These are phyloP conservation scores for Pseudomyrmex flavicornis DNA, from an alignment of 1,140 invertebrate species.

Conservation along the genomic window DNA sequence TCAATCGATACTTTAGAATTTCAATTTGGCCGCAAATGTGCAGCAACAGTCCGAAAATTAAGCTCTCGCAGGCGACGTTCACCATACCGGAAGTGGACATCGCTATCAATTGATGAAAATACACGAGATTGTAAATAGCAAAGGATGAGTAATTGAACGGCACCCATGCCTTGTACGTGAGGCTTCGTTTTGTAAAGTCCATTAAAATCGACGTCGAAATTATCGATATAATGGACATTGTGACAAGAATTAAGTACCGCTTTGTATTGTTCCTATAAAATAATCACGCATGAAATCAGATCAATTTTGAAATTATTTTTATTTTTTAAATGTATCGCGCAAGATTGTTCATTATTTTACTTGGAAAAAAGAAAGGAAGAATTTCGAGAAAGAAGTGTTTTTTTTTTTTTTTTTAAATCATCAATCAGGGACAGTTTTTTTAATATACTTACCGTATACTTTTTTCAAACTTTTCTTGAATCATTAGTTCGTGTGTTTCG, in stretches of 20 bases:
- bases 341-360: too few species aligned
- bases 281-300: not conserved
- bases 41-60: conserved; percentile 64
- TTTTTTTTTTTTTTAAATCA: too few species aligned
- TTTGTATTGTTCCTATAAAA: conserved; percentile 27
- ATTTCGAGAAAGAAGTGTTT: too few species aligned
- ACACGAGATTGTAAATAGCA: conserved; percentile 20
- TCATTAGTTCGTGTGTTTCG: too few species aligned
- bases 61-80: conserved; percentile 53
- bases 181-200: conserved; percentile 2
- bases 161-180: conserved; percentile 43
- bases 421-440: too few species aligned
- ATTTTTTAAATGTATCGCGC: too few species aligned
- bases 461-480: too few species aligned
- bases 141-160: conserved; percentile 49
- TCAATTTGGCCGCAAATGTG: conserved; percentile 64
- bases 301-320: too few species aligned
- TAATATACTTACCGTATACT: too few species aligned
- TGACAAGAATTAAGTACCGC: not conserved
- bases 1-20: conserved; percentile 62
- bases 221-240: conserved; percentile 11
- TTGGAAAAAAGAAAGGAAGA: too few species aligned
- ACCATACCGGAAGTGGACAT: conserved; percentile 39
- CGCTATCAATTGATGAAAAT: conserved; percentile 45
- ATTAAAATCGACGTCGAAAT: not conserved